phyloP scores from a whole-genome alignment of 2,797 vertebrate species.

The Picus viridis region DNA sequence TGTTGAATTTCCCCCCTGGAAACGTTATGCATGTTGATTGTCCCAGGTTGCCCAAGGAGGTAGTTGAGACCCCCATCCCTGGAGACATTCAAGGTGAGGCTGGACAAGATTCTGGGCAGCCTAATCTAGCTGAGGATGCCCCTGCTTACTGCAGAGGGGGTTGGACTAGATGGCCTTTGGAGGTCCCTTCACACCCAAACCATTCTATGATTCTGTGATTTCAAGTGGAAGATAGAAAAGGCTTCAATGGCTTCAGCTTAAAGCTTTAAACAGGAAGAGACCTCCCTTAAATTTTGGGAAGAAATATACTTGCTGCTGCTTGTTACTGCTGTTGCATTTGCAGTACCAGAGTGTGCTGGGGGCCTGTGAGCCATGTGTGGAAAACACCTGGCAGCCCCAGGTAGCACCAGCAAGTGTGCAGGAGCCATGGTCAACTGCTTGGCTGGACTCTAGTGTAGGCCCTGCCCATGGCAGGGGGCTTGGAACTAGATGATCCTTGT shows the following conservation, averaged over 20 bases:
- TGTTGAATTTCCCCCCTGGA: not conserved
- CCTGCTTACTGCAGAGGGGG: too few relatives aligned
- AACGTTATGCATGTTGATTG: not conserved
- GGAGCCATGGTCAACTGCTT: not conserved
- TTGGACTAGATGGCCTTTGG: too few relatives aligned
- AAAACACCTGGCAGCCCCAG: not conserved
- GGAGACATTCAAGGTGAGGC: too few relatives aligned
- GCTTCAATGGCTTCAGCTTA: rapidly evolving
- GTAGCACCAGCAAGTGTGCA: not conserved
- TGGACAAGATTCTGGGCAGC: too few relatives aligned
- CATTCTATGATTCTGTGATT: not conserved
- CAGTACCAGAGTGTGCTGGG: rapidly evolving
- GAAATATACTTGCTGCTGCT: not conserved
- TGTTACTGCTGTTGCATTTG: not conserved
- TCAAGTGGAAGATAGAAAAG: not conserved
- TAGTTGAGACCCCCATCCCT: too few relatives aligned
- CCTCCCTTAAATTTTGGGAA: not conserved
- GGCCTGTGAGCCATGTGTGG: not conserved
- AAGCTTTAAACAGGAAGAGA: not conserved
- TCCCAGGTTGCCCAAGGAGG: not conserved
- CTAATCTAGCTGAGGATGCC: too few relatives aligned
- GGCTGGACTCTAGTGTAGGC: too few relatives aligned
- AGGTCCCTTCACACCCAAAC: too few relatives aligned
- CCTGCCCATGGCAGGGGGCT: too few relatives aligned
- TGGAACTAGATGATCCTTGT: too few relatives aligned